Evolutionary conservation across 2,113 vertebrate species (phyloP).

Genomic region (Lophura nycthemera): DNA sequence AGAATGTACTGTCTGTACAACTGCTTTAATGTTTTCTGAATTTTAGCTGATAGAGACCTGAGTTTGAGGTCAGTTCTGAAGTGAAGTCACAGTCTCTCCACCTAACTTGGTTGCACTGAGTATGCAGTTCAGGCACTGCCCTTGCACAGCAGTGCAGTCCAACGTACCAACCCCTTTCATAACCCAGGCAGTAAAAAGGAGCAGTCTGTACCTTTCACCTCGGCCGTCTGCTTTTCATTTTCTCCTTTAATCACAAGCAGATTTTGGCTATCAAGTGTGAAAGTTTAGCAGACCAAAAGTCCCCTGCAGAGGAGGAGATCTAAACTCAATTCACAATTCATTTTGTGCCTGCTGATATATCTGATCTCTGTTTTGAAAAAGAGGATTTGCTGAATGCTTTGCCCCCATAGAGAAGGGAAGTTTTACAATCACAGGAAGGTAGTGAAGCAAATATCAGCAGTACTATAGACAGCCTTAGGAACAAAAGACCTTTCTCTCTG

Average conservation of each 20-base stretch:
- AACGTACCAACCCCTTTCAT: not conserved
- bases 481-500: not conserved
- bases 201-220: conserved; percentile 58
- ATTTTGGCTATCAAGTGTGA: not conserved
- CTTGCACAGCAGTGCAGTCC: not conserved
- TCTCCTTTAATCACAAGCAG: conserved; percentile 60
- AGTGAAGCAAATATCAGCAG: conserved; percentile 25
- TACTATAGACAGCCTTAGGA: not conserved
- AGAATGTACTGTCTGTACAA: not conserved
- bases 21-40: not conserved
- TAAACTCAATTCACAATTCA: not conserved
- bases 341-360: conserved; percentile 35
- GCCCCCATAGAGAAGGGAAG: not conserved
- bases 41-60: not conserved
- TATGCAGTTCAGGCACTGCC: not conserved
- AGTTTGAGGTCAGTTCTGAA: not conserved
- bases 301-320: conserved; percentile 28
- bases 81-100: not conserved
- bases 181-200: conserved; percentile 1
- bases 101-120: too few relatives aligned
- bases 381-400: conserved; percentile 26
- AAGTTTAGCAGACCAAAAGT: conserved; percentile 36
- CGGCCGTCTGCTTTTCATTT: conserved; percentile 43
- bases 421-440: not conserved
- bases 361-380: conserved; percentile 30